Conservation (phyloP, 1,140 invertebrate species). For the Ostrea edulis region DNA sequence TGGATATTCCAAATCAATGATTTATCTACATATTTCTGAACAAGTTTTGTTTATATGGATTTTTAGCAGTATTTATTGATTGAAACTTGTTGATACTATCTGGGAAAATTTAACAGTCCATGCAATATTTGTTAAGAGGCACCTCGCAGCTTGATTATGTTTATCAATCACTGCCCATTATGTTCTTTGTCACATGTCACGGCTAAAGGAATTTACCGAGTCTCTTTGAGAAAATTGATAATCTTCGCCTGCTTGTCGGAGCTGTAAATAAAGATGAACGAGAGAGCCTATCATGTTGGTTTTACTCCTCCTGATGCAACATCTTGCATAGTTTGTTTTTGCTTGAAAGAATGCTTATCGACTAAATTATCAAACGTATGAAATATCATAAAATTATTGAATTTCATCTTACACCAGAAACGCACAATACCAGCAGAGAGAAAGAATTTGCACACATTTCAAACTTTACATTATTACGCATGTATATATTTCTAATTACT, state of each 20-base stretch:
- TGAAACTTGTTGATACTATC: constrained; percentile 22
- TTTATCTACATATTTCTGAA: background rate
- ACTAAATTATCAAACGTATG: no score
- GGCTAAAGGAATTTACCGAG: constrained; percentile 25
- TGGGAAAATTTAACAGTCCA: background rate
- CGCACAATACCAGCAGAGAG: no score
- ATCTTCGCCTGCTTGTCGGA: background rate
- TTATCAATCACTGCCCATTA: constrained; percentile 16
- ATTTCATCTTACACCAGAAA: no score
- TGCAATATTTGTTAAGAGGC: background rate
- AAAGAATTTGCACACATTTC: no score
- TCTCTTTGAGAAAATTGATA: background rate
- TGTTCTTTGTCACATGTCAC: constrained; percentile 9
- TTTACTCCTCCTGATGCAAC: background rate
- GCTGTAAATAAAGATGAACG: constrained; percentile 2
- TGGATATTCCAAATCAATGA: background rate
- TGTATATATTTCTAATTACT: no score
- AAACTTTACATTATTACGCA: no score
- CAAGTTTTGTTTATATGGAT: background rate
- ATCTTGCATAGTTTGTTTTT: no score
- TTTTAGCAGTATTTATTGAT: constrained; percentile 2
- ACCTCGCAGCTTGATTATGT: constrained; percentile 11
- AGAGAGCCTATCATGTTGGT: background rate
- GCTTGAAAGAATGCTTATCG: no score
- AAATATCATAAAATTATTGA: no score